Base-by-base conservation (phyloP, 1,140 invertebrate genomes). In the Heterodera schachtii region DNA sequence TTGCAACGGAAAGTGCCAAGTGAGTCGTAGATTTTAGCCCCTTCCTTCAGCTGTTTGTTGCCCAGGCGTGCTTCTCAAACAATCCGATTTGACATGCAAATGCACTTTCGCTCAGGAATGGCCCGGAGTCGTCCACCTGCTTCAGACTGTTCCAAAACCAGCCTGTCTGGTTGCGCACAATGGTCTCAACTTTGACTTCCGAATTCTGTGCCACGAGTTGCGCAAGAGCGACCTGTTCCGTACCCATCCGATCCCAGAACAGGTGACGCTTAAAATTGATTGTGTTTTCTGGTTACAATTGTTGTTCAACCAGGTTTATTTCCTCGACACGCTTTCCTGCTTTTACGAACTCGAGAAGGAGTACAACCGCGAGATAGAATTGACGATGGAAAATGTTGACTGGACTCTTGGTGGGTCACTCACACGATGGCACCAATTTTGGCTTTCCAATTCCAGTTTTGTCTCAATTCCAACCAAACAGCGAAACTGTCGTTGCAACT, bases 131-230 rank as follows among this genome's bases (percentile, higher is more conserved):
- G 79, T 75, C 67, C 82, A 84, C n/a, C 47, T 86, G 67, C 83
- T 86, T 31, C 47, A 79, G 52, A 57, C 67, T 31, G 41, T 76
- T 11, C 80, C 78, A 44, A 86, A 86, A 67, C 85, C 85, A 73
- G 82, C 83, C 49, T 83, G 86, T 80, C 71, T 87, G 52, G 76
- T 86, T 60, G 85, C 86, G 21, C 85, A 86, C 67, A 86, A 86
- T 76, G 83, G 86, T 13, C 44, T 86, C 9, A 71, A 78, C 31
- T 86, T 85, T 46, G 85, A 86, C 75, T 83, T 82, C 57, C 84
- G 85, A 9, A 79, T 86, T n/a, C 77, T 86, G 13, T 80, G 77
- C n/a, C 75, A 73, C 9, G 85, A 86, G 52, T 60, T 86, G 9
- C 43, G 47, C 9, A 77, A 83, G 44, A 75, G 75, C 49, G 21